Evolutionary conservation across 1,140 invertebrate species (phyloP).

Genomic region (Papilio xuthus): DNA sequence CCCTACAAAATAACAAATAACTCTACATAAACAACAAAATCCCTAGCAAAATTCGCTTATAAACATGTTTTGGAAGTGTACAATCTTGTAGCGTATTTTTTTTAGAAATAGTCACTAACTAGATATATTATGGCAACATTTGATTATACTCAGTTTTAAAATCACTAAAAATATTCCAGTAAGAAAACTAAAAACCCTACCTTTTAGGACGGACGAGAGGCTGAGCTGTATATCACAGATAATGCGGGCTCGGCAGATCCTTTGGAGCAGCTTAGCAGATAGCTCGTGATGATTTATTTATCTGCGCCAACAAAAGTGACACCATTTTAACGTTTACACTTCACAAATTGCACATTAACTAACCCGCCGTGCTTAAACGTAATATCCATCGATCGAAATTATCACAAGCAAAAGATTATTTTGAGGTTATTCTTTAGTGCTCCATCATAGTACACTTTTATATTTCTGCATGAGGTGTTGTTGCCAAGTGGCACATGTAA

Average conservation of each 20-base stretch:
- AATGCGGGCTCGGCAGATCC: conserved; percentile 79
- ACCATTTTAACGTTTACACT: conserved; percentile 42
- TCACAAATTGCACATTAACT: conserved; percentile 26
- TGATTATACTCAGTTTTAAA: neutral
- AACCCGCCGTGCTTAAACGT: conserved; percentile 40
- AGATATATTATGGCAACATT: neutral
- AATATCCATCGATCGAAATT: conserved; percentile 45
- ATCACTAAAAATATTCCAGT: conserved; percentile 29
- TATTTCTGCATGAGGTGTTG: conserved; percentile 12
- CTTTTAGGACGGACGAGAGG: conserved; percentile 82
- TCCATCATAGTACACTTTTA: conserved; percentile 5
- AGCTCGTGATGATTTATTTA: conserved; percentile 76
- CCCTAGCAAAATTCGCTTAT: neutral
- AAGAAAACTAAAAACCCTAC: conserved; percentile 49
- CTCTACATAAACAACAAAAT: conserved; percentile 21
- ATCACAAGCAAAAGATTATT: conserved; percentile 47
- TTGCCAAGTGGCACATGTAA: conserved; percentile 40
- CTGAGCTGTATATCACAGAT: conserved; percentile 91
- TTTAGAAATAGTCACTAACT: neutral
- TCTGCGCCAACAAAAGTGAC: conserved; percentile 58
- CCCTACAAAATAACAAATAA: conserved; percentile 66
- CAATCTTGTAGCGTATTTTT: neutral
- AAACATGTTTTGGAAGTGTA: neutral
- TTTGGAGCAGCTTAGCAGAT: conserved; percentile 76
- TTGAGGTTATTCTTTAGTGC: conserved; percentile 67